Percentiles rank a stretch among this genome's conserved stretches.
Conservation (phyloP, 2,113 vertebrate species). For the Actenoides lindsayi region DNA sequence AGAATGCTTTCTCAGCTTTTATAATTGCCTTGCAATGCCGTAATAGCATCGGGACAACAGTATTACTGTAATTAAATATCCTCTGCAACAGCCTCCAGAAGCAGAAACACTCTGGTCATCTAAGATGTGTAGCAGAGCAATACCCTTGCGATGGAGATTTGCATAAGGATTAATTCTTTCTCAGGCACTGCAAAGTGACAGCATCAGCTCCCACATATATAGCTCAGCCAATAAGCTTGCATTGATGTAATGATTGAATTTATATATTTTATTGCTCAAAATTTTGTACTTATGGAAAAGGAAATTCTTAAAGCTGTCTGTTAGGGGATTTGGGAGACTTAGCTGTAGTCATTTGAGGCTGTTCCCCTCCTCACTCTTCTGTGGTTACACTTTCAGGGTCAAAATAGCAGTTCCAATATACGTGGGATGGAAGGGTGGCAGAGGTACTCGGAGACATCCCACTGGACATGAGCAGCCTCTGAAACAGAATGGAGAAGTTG, state of each 20-base stretch:
- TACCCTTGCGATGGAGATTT: not conserved
- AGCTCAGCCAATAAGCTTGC: not conserved
- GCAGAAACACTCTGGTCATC: not conserved
- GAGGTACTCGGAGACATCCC: not conserved
- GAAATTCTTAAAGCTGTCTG: not conserved
- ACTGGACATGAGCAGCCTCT: not conserved
- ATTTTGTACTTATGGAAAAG: not conserved
- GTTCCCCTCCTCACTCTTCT: not conserved
- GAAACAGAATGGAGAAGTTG: not conserved
- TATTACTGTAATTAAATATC: constrained; percentile 36
- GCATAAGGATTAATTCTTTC: not conserved
- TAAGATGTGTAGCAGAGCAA: not conserved
- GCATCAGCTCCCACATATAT: not conserved
- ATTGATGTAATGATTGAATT: not conserved
- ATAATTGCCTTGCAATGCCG: not conserved
- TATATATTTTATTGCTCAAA: not conserved
- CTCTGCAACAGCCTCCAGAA: not conserved
- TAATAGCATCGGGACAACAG: constrained; percentile 42
- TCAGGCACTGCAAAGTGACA: not conserved
- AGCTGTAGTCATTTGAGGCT: not conserved
- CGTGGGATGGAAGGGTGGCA: not conserved
- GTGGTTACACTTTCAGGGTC: not conserved
- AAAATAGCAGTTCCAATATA: not conserved
- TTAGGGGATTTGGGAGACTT: not conserved
- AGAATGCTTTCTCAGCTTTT: constrained; percentile 63